phyloP scores from a whole-genome alignment of 2,797 vertebrate species.

The Sus cebifrons region DNA sequence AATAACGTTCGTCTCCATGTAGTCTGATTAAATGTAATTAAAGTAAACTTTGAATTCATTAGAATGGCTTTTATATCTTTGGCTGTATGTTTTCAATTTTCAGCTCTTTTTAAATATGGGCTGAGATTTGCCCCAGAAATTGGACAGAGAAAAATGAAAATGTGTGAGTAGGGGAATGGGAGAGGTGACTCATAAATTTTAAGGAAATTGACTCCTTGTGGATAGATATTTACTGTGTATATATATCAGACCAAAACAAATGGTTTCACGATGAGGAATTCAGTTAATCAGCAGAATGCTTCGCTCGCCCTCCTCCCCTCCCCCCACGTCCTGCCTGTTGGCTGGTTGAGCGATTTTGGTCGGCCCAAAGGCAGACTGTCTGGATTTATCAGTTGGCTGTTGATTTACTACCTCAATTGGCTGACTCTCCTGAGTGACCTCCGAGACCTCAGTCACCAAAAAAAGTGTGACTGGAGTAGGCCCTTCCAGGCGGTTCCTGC shows the following conservation, averaged over 20 bases:
- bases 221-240: conserved; percentile 27
- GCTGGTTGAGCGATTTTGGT: neutral
- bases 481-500: neutral
- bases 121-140: conserved; percentile 54
- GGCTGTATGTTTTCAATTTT: conserved; percentile 65
- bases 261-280: conserved; percentile 52
- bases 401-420: conserved; percentile 12
- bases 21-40: conserved; percentile 64
- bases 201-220: conserved; percentile 45
- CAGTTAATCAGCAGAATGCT: neutral
- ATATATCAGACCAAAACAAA: conserved; percentile 19
- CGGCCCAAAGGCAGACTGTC: neutral
- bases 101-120: conserved; percentile 51
- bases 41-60: conserved; percentile 67
- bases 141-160: conserved; percentile 70
- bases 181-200: conserved; percentile 64
- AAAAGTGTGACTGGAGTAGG: neutral
- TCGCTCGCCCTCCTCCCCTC: neutral
- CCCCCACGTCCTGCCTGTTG: neutral
- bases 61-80: conserved; percentile 61
- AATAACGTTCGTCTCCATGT: conserved; percentile 1
- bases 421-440: neutral
- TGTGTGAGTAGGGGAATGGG: conserved; percentile 23
- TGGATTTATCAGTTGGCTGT: neutral
- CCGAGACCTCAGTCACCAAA: neutral